Percentiles rank a stretch among this genome's conserved stretches.
phyloP scores from a whole-genome alignment of 2,797 vertebrate species.

The Macroramphosus scolopax region DNA sequence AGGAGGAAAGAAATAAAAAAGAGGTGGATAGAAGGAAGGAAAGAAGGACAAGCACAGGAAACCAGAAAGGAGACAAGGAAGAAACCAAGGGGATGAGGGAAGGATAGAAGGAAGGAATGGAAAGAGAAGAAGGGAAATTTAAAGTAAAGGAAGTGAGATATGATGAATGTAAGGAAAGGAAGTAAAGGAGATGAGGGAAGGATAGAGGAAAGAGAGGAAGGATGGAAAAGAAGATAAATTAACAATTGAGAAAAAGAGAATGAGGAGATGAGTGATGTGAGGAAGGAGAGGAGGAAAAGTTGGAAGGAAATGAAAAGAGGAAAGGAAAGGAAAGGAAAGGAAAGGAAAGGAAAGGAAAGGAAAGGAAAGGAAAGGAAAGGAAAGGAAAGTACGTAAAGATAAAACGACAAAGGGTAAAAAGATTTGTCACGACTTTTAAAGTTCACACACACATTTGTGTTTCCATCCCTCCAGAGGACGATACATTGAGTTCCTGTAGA shows the following conservation, averaged over 20 bases:
- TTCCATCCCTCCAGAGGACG: no score
- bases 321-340: background rate
- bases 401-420: conserved; percentile 19
- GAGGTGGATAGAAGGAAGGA: background rate
- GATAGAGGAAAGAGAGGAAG: background rate
- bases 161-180: no score
- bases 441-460: conserved; percentile 49
- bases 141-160: no score
- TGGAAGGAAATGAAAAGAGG: background rate
- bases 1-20: background rate
- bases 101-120: background rate
- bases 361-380: no score
- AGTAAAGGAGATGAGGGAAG: background rate
- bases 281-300: background rate
- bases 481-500: no score
- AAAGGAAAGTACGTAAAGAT: background rate
- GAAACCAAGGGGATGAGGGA: background rate
- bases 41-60: no score
- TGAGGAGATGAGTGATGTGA: background rate
- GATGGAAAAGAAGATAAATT: conserved; percentile 1
- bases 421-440: conserved; percentile 48
- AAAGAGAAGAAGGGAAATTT: background rate
- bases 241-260: conserved; percentile 23
- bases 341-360: background rate
- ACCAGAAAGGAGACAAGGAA: background rate